Evolutionary conservation across 2,113 vertebrate species (phyloP), one percentile per base, ranked within the genome.

Genomic region (Recurvirostra avosetta): DNA sequence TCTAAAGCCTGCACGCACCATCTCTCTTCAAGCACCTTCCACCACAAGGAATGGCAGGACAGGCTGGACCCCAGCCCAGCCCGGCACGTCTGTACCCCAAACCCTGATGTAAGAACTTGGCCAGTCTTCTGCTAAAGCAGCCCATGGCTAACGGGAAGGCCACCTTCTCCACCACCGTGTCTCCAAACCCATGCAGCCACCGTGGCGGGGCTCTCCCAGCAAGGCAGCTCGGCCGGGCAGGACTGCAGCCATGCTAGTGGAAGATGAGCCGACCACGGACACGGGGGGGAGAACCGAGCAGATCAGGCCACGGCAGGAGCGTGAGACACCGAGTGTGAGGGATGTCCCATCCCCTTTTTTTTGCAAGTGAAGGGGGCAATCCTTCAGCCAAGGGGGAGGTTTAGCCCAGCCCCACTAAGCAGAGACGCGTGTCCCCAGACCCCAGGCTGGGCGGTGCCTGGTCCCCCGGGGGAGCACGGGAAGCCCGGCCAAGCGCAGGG

Each of bases 301-400:
- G 55, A 8, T 47, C 22, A 6, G 40, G 9, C 32, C 53, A 53
- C 34, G 12, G 23, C 34, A 32, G 70, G 14, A 27, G 25, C 22
- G 2, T 5, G 5, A 19, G n/a, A 21, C 16, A 1, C 4, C 0
- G 27, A 4, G 50, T 0, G 6, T 1, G 49, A 19, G 15, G 26
- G 56, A 14, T n/a, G 61, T 12, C 61, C 71, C 84, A 6, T 30
- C 45, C 45, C 8, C 34, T 43, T 34, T 2, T 2, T 2, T 3
- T 9, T 6, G 45, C 56, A 8, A 71, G 25, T 5, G 10, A 27
- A 59, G 7, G 40, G 50, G 16, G 5, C 8, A 66, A 38, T n/a
- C 14, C 43, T 38, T 18, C 58, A 40, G 47, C 38, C 49, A 7
- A 12, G 6, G 27, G 11, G 3, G 6, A 32, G 19, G 47, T 45